Conservation (phyloP, 2,888 invertebrate species). For the Pristionchus mayeri region DNA sequence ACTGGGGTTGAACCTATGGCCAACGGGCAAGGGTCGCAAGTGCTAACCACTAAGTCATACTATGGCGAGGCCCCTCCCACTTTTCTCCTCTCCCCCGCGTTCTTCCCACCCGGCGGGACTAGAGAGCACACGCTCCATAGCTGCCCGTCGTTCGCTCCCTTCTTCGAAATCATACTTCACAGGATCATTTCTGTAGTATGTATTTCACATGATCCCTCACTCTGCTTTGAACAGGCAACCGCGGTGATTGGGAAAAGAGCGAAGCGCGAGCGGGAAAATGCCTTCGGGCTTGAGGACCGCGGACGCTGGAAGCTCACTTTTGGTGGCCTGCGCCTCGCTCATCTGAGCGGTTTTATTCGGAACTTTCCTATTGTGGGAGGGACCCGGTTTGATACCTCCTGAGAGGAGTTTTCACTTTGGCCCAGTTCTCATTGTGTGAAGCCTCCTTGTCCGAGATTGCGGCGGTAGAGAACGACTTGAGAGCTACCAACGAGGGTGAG, state of each 20-base stretch:
- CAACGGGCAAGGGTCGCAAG: background rate
- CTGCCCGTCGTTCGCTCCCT: background rate
- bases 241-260: constrained; percentile 56
- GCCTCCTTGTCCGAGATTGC: background rate
- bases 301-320: constrained; percentile 53
- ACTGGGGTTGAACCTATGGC: background rate
- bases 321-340: constrained; percentile 59
- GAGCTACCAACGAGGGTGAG: background rate
- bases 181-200: constrained; percentile 66
- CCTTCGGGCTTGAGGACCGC: constrained; percentile 49
- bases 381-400: background rate
- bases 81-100: background rate
- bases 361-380: background rate
- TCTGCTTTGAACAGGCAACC: constrained; percentile 57
- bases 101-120: background rate
- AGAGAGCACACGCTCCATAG: background rate
- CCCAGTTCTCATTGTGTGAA: background rate
- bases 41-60: background rate
- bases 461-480: background rate
- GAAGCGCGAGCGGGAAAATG: constrained; percentile 60
- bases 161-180: constrained; percentile 62
- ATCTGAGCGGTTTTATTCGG: constrained; percentile 56
- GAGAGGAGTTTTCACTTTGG: background rate
- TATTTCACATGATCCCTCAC: constrained; percentile 61
- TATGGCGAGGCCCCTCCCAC: background rate